Evolutionary conservation across 1,140 invertebrate genomes (phyloP), one percentile per base, ranked within the genome.

Genomic region (Bombus vancouverensis): DNA sequence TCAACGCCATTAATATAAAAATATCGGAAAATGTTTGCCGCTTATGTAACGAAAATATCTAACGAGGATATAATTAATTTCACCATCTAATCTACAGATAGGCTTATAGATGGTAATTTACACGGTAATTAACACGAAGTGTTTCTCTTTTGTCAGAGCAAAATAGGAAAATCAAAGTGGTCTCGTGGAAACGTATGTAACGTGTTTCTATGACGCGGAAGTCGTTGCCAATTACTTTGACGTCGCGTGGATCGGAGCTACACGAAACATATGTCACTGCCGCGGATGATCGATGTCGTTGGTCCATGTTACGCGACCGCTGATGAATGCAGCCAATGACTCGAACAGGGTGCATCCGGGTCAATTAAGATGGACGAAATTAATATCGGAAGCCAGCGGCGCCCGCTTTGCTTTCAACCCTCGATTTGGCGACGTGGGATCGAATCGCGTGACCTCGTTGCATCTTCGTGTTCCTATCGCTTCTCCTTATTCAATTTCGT

Each of bases 281-380:
- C 71, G 42, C 34, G 34, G 59, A 62, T 68, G 81, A 83, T 37
- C 59, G 81, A 68, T 83, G 81, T 9, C 47, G 39, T 10, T 32
- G 42, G 42, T 28, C 44, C 59, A 22, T 68, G 81, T 37, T 44
- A 66, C 81, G 34, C 59, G 42, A 5, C 32, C 72, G 34, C 34
- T 37, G 72, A 83, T 34, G 32, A 83, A 76, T 53, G 57, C 71
- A 47, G 53, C 57, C 81, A 62, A 71, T 81, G 28, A 73, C 53
- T 81, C 70, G 70, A 59, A 73, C 70, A 73, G 47, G 80, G 53
- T 22, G 72, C 53, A 44, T 62, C 71, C 39, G 57, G 37, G 81
- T 75, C 59, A 82, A 82, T 82, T 82, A 82, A 62, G 72, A 82
- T 75, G 57, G 72, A 65, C 81, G 53, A 75, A 75, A 82, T 82